A percentile compares a stretch with the other conserved stretches of the same genome.
Conservation (phyloP, 2,888 invertebrate genomes). For the Nebria salina region DNA sequence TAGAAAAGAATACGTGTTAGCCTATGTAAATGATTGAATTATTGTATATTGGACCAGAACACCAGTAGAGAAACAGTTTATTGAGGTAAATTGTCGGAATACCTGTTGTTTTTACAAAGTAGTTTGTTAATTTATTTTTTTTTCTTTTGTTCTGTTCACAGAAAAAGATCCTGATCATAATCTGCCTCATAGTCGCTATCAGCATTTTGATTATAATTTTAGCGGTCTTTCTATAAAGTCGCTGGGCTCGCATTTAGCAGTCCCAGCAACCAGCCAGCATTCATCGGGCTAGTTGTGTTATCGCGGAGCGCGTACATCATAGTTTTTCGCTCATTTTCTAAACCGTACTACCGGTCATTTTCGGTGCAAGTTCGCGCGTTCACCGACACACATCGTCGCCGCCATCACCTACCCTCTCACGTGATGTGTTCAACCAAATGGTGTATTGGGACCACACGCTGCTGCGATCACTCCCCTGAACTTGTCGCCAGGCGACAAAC, state of each 20-base stretch:
- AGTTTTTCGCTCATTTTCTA: not conserved
- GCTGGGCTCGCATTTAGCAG: constrained; percentile 11
- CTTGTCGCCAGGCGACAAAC: constrained; percentile 25
- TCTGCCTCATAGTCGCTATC: constrained; percentile 82
- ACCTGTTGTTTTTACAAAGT: not conserved
- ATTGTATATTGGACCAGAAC: not conserved
- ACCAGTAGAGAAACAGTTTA: not conserved
- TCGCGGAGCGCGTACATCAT: not conserved
- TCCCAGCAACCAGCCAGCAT: constrained; percentile 5
- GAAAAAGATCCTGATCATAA: constrained; percentile 90
- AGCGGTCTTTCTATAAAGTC: constrained; percentile 55
- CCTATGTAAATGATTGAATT: too few species aligned
- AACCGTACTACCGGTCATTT: constrained; percentile 1
- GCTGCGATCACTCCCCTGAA: constrained; percentile 26
- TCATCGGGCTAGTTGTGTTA: not conserved
- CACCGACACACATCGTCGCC: constrained; percentile 6
- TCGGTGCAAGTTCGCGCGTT: constrained; percentile 9
- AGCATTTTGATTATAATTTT: constrained; percentile 81
- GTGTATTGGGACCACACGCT: constrained; percentile 40
- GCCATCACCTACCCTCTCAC: constrained; percentile 35
- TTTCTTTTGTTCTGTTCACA: constrained; percentile 74
- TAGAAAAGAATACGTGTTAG: too few species aligned
- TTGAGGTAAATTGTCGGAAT: not conserved
- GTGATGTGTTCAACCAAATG: constrained; percentile 46
- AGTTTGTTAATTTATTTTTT: constrained; percentile 64